Evolutionary conservation across 2,888 invertebrate species (phyloP), one percentile per base, ranked within the genome.

Genomic region (Drosophila algonquin): DNA sequence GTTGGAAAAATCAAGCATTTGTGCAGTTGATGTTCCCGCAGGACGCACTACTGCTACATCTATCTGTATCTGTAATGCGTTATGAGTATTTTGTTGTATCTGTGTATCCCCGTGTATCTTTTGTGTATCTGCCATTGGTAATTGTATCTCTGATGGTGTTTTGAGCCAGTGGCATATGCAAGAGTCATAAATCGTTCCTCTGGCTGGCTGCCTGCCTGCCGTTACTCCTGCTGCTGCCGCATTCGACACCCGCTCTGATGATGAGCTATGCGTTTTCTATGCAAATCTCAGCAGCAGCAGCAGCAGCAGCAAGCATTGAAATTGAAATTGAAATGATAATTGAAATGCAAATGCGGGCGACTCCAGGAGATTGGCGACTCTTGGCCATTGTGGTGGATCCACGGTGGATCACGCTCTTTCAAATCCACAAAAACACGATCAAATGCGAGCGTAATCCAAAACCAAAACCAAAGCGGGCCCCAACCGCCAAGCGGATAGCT

Each of bases 181-280:
- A 69, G 47, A 65, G 61, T 67, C 83, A 83, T 83, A 84, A 84
- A 88, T 88, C 82, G 45, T 27, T 27, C 18, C 48, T n/a, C 8
- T 14, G 30, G 27, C 16, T 52, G 16, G 21, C 21, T 21, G 21
- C 21, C 21, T 21, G 21, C 21, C 21, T 21, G 8, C n/a, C 46
- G 35, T 6, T 47, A 27, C 55, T 63, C 14, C 35, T 54, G 9
- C 32, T 35, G 21, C 14, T n/a, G 10, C 24, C 46, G 56, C 62
- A 82, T 82, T 85, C 83, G 88, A 84, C 83, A 85, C 86, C 70
- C 73, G 69, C 18, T 16, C 69, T 79, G 84, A 83, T 88, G 84
- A 87, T 85, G 89, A 85, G 84, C 89, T 83, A 88, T 83, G 82
- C 77, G 79, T 67, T 86, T 88, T 85, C 77, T 83, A 88, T 88